Conservation (phyloP, 2,113 vertebrate species). For the Elephas maximus region DNA sequence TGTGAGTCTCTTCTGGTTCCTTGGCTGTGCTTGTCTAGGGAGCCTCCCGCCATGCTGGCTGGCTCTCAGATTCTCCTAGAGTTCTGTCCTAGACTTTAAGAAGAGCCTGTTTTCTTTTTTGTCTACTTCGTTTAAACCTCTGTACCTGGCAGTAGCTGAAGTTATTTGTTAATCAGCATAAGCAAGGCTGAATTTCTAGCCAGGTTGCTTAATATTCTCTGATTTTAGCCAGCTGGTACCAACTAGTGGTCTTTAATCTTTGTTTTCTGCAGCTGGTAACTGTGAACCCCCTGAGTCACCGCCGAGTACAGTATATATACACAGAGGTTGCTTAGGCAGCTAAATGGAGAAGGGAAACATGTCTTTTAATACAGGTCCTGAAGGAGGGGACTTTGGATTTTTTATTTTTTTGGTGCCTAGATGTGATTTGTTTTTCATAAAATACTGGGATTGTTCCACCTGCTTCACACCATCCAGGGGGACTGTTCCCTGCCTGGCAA, state of each 20-base stretch:
- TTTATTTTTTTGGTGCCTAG: constrained; percentile 10
- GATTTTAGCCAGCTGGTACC: not conserved
- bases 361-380: constrained; percentile 51
- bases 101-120: not conserved
- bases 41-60: not conserved
- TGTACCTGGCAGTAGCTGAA: not conserved
- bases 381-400: not conserved
- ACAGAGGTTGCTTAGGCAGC: constrained; percentile 1
- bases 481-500: not conserved
- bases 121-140: not conserved
- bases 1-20: not conserved
- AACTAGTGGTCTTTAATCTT: constrained; percentile 61
- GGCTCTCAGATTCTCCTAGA: not conserved
- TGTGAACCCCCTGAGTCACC: constrained; percentile 1
- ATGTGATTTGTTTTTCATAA: constrained; percentile 12
- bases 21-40: not conserved
- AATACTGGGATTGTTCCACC: not conserved
- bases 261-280: not conserved
- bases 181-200: constrained; percentile 56
- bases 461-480: not conserved
- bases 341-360: not conserved
- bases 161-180: constrained; percentile 25
- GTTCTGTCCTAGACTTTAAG: not conserved
- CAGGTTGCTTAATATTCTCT: constrained; percentile 9
- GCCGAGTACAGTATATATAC: constrained; percentile 33